A percentile compares a stretch with the other conserved stretches of the same genome.
phyloP scores from a whole-genome alignment of 2,113 vertebrate genomes.

The Pluvianellus socialis region DNA sequence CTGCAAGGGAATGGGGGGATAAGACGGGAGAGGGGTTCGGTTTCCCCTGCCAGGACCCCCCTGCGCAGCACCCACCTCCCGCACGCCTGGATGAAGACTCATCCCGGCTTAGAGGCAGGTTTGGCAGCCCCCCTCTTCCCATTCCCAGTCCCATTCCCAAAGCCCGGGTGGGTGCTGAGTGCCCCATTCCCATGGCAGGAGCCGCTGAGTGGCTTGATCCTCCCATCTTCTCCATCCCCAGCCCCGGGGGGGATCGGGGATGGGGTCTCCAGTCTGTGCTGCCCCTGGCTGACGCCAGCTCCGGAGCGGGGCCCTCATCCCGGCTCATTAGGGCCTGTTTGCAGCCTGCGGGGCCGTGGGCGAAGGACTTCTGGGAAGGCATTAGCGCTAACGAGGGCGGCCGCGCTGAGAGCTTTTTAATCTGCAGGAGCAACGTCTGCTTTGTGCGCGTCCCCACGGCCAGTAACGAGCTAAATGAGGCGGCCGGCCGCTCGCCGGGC shows the following conservation, averaged over 20 bases:
- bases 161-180: fast-evolving
- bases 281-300: neutral
- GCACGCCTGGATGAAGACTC: neutral
- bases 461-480: constrained; percentile 55
- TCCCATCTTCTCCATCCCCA: neutral
- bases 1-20: neutral
- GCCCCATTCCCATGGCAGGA: neutral
- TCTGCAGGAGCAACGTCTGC: neutral
- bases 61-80: neutral
- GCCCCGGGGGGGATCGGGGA: no score
- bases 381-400: constrained; percentile 4
- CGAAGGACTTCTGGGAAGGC: constrained; percentile 43
- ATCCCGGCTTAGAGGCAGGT: neutral
- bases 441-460: neutral
- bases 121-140: neutral
- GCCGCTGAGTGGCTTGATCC: neutral
- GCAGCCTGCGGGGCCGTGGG: neutral
- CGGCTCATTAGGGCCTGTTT: constrained; percentile 38
- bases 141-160: neutral
- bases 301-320: neutral
- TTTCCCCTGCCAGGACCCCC: neutral
- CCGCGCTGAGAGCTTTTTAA: constrained; percentile 42
- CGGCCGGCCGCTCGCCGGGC: neutral
- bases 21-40: neutral
- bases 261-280: fast-evolving